Percentiles rank a stretch among this genome's conserved stretches.
These are phyloP conservation scores for Formica selysi DNA, from an alignment of 1,140 invertebrate genomes.

Conservation along the genomic window DNA sequence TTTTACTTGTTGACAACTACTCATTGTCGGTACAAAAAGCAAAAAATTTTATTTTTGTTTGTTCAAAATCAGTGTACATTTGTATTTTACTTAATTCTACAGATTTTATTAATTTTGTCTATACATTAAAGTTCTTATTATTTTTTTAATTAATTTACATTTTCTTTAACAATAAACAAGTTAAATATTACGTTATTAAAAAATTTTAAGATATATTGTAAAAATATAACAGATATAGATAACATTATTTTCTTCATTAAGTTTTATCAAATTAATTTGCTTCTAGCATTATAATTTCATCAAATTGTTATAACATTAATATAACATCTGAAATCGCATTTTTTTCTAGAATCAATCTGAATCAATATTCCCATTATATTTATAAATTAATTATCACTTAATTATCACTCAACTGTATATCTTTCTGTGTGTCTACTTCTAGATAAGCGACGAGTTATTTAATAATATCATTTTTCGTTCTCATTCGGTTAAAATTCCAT, in stretches of 20 bases:
- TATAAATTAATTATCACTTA: background rate
- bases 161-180: background rate
- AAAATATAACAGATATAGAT: background rate
- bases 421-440: background rate
- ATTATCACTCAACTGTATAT: background rate
- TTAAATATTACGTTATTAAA: background rate
- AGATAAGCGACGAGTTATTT: background rate
- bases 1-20: background rate
- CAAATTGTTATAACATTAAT: background rate
- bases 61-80: background rate
- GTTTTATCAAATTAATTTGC: background rate
- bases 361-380: background rate
- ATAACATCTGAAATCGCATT: no score
- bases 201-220: background rate
- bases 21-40: background rate
- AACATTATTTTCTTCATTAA: background rate
- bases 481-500: background rate
- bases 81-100: background rate
- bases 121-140: background rate
- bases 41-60: background rate
- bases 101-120: conserved; percentile 5
- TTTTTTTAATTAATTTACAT: background rate
- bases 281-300: background rate
- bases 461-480: conserved; percentile 9
- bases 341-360: background rate